A percentile compares a stretch with the other conserved stretches of the same genome.
phyloP scores from a whole-genome alignment of 2,797 vertebrate species.

The Enteromius afrohamiltoni region DNA sequence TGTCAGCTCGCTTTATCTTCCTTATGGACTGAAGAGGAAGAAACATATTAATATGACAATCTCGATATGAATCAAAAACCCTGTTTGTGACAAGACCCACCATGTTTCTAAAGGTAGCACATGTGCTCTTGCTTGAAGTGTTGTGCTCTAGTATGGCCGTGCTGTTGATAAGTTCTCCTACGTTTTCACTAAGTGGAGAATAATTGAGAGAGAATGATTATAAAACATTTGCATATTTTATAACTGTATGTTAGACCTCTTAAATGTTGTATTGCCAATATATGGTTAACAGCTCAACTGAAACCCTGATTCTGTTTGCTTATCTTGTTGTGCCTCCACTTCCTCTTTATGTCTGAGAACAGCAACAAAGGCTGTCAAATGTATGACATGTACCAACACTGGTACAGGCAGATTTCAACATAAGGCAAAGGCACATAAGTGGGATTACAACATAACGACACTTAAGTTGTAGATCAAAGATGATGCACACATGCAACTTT shows the following conservation, averaged over 20 bases:
- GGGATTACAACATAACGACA: conserved; percentile 5
- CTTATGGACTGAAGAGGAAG: conserved; percentile 84
- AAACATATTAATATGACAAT: background rate
- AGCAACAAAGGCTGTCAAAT: conserved; percentile 21
- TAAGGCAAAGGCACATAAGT: conserved; percentile 17
- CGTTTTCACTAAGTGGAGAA: conserved; percentile 83
- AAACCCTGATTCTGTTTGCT: conserved; percentile 44
- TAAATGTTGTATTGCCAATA: background rate
- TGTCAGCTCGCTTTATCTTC: conserved; percentile 95
- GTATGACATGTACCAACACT: conserved; percentile 11
- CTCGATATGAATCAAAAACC: background rate
- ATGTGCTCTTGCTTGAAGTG: conserved; percentile 83
- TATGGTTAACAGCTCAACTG: conserved; percentile 32
- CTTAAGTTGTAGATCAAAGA: background rate
- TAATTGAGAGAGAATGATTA: background rate
- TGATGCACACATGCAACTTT: background rate
- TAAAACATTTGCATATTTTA: conserved; percentile 17
- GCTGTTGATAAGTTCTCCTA: conserved; percentile 91
- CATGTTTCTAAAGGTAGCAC: conserved; percentile 94
- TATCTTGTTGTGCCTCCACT: conserved; percentile 34
- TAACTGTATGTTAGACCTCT: background rate
- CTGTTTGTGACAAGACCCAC: conserved; percentile 66
- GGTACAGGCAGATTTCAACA: conserved; percentile 43
- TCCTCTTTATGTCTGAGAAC: conserved; percentile 34
- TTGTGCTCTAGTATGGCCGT: conserved; percentile 89